These are phyloP conservation scores for Zygaena filipendulae DNA, from an alignment of 2,888 invertebrate genomes.

Conservation along the genomic window DNA sequence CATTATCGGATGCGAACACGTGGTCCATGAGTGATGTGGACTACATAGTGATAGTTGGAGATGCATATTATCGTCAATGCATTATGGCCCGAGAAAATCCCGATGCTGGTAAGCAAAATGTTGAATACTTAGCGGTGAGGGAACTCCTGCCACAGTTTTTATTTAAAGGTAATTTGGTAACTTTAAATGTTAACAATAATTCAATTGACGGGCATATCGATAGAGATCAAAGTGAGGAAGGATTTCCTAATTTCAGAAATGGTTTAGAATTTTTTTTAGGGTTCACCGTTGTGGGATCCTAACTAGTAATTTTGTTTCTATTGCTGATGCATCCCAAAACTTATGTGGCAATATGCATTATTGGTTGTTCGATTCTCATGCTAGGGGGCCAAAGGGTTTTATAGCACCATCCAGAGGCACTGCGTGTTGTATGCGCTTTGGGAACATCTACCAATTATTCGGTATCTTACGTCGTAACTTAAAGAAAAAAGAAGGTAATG, in stretches of 20 bases:
- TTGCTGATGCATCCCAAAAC: constrained; percentile 7
- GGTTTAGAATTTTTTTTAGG: constrained; percentile 9
- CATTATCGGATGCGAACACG: constrained; percentile 5
- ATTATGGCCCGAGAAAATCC: constrained; percentile 4
- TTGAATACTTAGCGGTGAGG: not conserved
- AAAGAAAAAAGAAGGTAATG: not conserved
- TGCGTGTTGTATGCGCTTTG: constrained; percentile 14
- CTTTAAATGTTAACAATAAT: not conserved
- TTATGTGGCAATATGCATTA: constrained; percentile 1
- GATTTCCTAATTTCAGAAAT: constrained; percentile 12
- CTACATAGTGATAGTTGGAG: constrained; percentile 9
- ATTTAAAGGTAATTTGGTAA: not conserved
- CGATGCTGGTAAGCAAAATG: not conserved
- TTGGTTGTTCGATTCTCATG: constrained; percentile 11
- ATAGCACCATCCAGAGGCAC: constrained; percentile 8
- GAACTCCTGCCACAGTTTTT: not conserved
- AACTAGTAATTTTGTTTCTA: constrained; percentile 8
- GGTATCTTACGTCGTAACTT: constrained; percentile 8
- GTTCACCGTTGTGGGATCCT: constrained; percentile 7
- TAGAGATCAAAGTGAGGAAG: constrained; percentile 3
- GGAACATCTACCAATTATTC: constrained; percentile 1
- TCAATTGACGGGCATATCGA: not conserved
- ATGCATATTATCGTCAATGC: constrained; percentile 9
- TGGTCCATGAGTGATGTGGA: constrained; percentile 9
- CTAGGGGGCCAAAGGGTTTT: constrained; percentile 12